Evolutionary conservation across 2,797 vertebrate species (phyloP), one percentile per base, ranked within the genome.

Genomic region (Pseudocheirus occidentalis): DNA sequence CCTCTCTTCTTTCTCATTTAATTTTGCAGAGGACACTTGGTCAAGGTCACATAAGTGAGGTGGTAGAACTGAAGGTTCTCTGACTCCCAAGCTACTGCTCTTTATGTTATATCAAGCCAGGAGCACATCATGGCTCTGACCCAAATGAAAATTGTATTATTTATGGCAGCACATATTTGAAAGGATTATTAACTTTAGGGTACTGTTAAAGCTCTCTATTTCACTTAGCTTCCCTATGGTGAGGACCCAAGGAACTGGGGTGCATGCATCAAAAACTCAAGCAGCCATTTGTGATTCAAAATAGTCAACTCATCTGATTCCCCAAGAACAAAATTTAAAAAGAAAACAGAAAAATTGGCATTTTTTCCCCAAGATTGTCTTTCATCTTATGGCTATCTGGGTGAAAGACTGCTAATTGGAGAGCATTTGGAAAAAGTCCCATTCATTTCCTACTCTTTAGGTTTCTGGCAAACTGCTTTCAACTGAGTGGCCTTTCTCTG

Each of bases 401-500:
- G 94, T 96, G 92, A 97, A 96, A 97, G 54, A 55, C n/a, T 57
- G 57, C 4, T 96, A 97, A 92, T 94, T 87, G n/a, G 87, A 29
- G 92, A 96, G 55, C 55, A 95, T 97, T 97, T 95, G 97, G 97
- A 97, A 97, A 93, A 52, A 96, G 94, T 53, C 27, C 0, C 1
- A 9, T 54, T 92, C 94, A 81, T 93, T 97, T 92, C 94, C 58
- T 40, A 91, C 90, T 97, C 59, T 93, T 52, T 96, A 91, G 57
- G 81, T 96, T 98, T 96, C 90, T 92, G 59, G 90, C 59, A 89
- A 98, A 94, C 54, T 96, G 91, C 92, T 93, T 97, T 58, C 57
- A 54, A 95, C 91, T 46, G n/a, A 87, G 40, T 87, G 95, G 97
- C 94, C 95, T 97, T 98, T 97, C 55, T 97, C 95, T 95, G 58